These are phyloP conservation scores for Coelopa pilipes DNA, from an alignment of 2,888 invertebrate species.

Conservation along the genomic window DNA sequence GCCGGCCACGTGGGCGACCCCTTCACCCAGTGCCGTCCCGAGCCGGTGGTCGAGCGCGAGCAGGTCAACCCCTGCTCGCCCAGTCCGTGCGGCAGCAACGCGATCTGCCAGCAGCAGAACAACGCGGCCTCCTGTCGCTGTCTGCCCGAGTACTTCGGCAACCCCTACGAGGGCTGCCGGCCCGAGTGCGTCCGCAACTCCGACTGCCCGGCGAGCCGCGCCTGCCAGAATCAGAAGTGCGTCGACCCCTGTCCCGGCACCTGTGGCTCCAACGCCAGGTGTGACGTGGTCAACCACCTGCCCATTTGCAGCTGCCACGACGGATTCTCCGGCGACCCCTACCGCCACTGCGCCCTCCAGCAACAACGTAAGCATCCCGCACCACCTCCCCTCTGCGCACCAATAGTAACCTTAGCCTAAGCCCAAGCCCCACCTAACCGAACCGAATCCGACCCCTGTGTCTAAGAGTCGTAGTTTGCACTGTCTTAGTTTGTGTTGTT, in stretches of 20 bases:
- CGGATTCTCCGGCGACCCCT: constrained; percentile 76
- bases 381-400: constrained; percentile 56
- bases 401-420: background rate
- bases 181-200: constrained; percentile 78
- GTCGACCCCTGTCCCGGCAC: constrained; percentile 81
- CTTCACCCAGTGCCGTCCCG: constrained; percentile 70
- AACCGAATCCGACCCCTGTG: too few relatives aligned
- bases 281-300: constrained; percentile 81
- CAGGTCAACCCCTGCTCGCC: constrained; percentile 72
- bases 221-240: constrained; percentile 78
- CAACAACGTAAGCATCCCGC: constrained; percentile 60
- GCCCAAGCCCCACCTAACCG: too few relatives aligned
- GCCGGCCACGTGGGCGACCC: constrained; percentile 72
- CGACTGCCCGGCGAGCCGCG: constrained; percentile 76
- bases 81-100: constrained; percentile 76
- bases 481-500: background rate
- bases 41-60: constrained; percentile 51
- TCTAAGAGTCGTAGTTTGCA: constrained; percentile 29
- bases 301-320: constrained; percentile 79
- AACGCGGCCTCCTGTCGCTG: constrained; percentile 74
- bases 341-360: constrained; percentile 74
- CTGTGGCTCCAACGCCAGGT: constrained; percentile 80
- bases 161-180: constrained; percentile 77
- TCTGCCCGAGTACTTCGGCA: constrained; percentile 73
- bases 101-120: constrained; percentile 68